Evolutionary conservation across 2,797 vertebrate species (phyloP).

Genomic region (Protonibea diacanthus): DNA sequence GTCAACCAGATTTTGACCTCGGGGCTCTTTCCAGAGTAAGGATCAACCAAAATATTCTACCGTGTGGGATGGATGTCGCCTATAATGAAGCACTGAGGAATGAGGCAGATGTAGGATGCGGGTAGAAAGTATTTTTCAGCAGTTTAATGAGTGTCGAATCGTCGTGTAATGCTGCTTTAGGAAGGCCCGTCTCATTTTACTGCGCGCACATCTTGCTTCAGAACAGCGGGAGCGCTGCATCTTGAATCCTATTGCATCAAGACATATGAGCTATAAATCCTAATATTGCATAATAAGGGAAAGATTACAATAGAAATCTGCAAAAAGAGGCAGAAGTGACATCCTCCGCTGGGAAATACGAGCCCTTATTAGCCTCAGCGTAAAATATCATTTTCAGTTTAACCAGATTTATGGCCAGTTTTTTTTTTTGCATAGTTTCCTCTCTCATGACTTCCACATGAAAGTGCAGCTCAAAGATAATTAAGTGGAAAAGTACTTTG

Average conservation of each 20-base stretch:
- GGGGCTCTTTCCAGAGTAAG: slow-evolving; percentile 41
- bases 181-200: slow-evolving; percentile 41
- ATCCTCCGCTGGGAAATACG: slow-evolving; percentile 64
- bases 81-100: slow-evolving; percentile 22
- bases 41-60: slow-evolving; percentile 39
- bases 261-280: slow-evolving; percentile 64
- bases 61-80: slow-evolving; percentile 17
- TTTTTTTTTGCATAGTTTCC: slow-evolving; percentile 63
- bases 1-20: slow-evolving; percentile 65
- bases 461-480: slow-evolving; percentile 69
- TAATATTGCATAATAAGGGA: slow-evolving; percentile 54
- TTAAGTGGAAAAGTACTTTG: slow-evolving; percentile 75
- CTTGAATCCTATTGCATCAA: slow-evolving; percentile 59
- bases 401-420: slow-evolving; percentile 68
- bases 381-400: slow-evolving; percentile 75
- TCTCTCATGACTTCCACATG: slow-evolving; percentile 69
- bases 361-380: slow-evolving; percentile 72
- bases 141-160: slow-evolving; percentile 42
- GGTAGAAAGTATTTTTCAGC: slow-evolving; percentile 30
- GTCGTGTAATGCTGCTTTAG: slow-evolving; percentile 32
- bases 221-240: slow-evolving; percentile 43
- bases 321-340: slow-evolving; percentile 58
- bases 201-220: slow-evolving; percentile 22
- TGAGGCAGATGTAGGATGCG: slow-evolving; percentile 30
- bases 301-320: slow-evolving; percentile 50